Base-by-base conservation (phyloP, 2,888 invertebrate genomes). In the Volucella zonaria region DNA sequence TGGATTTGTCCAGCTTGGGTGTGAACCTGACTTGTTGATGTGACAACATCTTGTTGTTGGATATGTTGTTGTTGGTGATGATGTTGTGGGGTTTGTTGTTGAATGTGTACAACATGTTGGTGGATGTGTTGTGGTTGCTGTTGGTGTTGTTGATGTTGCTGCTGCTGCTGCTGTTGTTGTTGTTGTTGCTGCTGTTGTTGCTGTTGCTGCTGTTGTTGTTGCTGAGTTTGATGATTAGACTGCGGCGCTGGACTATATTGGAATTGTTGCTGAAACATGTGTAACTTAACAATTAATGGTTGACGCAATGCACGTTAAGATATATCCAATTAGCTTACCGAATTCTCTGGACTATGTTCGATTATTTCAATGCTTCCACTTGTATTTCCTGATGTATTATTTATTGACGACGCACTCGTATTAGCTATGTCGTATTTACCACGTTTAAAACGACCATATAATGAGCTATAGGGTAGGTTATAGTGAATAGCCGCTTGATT, bases 401-500 rank as follows among this genome's bases (percentile, higher is more conserved):
- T 89, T 52, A 91, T 89, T 77, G 90, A 89, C 61, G 89, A 88
- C 86, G 90, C 91, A 78, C 89, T 90, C 42, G 90, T 88, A 66
- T 90, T 90, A 71, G 89, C 87, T 64, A 93, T 90, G 85, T 96
- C 96, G 90, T 96, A 96, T 91, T 97, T 97, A 89, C 96, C 96
- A 66, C 97, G 93, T 91, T 97, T 97, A 91, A 97, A 97, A 77
- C 97, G 94, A 0, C 97, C 97, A 90, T 97, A 97, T 40, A 97
- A 93, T 4, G 97, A 97, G 12, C 97, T 97, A 91, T 97, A 97
- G 49, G 97, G 97, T 89, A 97, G 92, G 92, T 97, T 97, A 92
- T 95, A 97, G 91, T 97, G 97, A 88, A 97, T 97, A 68, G 97
- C 97, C 66, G 97, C 97, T 92, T 97, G 97, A 92, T 97, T 97